Conservation (phyloP, 2,797 vertebrate species). For the Hafferia zeledoni region DNA sequence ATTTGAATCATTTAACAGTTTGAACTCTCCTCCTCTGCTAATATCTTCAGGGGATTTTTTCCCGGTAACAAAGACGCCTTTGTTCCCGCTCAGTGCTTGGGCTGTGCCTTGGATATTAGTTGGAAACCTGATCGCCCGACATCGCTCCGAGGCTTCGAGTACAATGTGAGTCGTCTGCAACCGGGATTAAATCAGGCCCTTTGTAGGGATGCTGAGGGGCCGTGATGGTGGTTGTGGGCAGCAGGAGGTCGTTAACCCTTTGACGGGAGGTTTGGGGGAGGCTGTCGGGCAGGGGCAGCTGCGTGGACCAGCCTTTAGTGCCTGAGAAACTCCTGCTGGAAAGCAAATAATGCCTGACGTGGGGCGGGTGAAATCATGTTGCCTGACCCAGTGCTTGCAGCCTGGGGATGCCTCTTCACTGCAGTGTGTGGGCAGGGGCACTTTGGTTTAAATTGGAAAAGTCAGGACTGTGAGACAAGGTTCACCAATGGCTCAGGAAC, state of each 20-base stretch:
- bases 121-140: constrained; percentile 65
- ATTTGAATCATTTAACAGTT: constrained; percentile 67
- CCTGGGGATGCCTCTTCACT: not conserved
- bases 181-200: constrained; percentile 61
- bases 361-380: not conserved
- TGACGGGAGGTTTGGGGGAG: not conserved
- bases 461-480: not conserved
- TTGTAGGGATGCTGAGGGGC: constrained; percentile 61
- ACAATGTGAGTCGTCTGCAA: constrained; percentile 39
- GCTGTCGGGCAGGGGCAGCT: not conserved
- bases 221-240: not conserved
- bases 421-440: accelerated
- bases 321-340: not conserved
- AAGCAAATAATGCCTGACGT: not conserved
- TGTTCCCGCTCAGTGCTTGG: constrained; percentile 62
- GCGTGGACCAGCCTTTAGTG: accelerated
- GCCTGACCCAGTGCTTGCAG: accelerated
- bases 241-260: constrained; percentile 22
- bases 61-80: constrained; percentile 71
- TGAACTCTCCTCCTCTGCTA: constrained; percentile 61
- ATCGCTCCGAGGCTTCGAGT: constrained; percentile 17
- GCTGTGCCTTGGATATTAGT: constrained; percentile 61
- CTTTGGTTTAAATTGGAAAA: not conserved
- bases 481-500: not conserved
- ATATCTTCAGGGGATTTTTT: constrained; percentile 66